Evolutionary conservation across 2,797 vertebrate species (phyloP).

Genomic region (Takifugu ocellatus): DNA sequence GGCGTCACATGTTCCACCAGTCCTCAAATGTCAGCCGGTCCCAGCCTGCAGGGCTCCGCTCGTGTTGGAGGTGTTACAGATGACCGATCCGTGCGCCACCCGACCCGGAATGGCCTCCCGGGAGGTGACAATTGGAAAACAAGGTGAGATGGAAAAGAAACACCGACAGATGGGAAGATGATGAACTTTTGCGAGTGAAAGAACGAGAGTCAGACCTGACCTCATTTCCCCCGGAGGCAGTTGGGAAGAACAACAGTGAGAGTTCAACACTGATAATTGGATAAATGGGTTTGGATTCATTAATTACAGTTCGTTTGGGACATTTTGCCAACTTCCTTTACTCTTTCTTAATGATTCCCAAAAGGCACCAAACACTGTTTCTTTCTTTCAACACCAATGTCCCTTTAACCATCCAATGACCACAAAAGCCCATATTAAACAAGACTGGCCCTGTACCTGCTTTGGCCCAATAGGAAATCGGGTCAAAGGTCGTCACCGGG

Average conservation of each 20-base stretch:
- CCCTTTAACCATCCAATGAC: too few species aligned
- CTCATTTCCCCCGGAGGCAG: conserved; percentile 15
- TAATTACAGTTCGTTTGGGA: conserved; percentile 26
- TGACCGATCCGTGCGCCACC: neutral
- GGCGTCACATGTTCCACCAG: too few species aligned
- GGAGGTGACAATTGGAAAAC: conserved; percentile 37
- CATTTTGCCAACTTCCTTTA: conserved; percentile 13
- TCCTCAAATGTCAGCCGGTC: conserved; percentile 5
- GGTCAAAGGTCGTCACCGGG: conserved; percentile 27
- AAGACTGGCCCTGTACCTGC: neutral
- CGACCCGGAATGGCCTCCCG: neutral
- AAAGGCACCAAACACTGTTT: too few species aligned
- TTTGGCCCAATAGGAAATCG: neutral
- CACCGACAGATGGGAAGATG: conserved; percentile 5
- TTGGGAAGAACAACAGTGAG: conserved; percentile 10
- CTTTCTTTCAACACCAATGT: conserved; percentile 10
- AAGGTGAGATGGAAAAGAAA: conserved; percentile 23
- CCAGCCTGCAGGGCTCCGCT: neutral
- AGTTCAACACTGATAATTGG: conserved; percentile 24
- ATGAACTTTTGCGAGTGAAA: conserved; percentile 10
- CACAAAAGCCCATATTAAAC: neutral
- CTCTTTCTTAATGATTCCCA: neutral
- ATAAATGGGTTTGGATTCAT: conserved; percentile 49
- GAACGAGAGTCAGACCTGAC: conserved; percentile 34
- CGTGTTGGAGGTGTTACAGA: neutral